Base-by-base conservation (phyloP, 2,888 invertebrate species). In the Choristoneura rosaceana region DNA sequence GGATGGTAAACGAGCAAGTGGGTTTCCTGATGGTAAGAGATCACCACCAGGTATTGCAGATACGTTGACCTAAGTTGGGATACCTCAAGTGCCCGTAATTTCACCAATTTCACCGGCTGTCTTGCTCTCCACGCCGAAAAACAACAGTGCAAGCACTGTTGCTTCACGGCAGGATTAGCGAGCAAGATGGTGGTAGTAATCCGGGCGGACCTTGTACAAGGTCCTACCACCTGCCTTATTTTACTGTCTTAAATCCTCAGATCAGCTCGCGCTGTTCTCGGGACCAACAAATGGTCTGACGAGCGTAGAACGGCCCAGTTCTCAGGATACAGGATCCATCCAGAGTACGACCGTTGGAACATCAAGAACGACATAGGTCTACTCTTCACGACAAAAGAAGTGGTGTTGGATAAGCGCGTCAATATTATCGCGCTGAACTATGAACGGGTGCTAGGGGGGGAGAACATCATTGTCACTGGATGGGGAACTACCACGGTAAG, bases 191-290 rank as follows among this genome's bases (percentile, higher is more conserved):
- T n/a, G n/a, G n/a, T n/a, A n/a, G n/a, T n/a, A n/a, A n/a, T n/a
- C n/a, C n/a, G n/a, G n/a, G n/a, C n/a, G n/a, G n/a, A n/a, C n/a
- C n/a, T n/a, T n/a, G n/a, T n/a, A n/a, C n/a, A n/a, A n/a, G n/a
- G n/a, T n/a, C n/a, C n/a, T n/a, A n/a, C n/a, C n/a, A n/a, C n/a
- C n/a, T n/a, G n/a, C n/a, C n/a, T 43, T 12, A 43, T 12, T 43
- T 43, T n/a, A 47, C 7, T 47, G 14, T 67, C 10, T 43, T 15
- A 38, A 4, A 4, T 38, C 10, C 58, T 4, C 58, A 70, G 87
- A 83, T 0, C 88, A 84, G 0, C 82, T 81, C 45, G 86, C 70
- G 15, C 85, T 38, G 64, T 76, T 69, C 0, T 55, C n/a, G 12
- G 55, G 4, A 38, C 79, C 71, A 70, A 86, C 76, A 33, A 81